Evolutionary conservation across 2,113 vertebrate genomes (phyloP), one percentile per base, ranked within the genome.

Genomic region (Microcebus lehilahytsara): DNA sequence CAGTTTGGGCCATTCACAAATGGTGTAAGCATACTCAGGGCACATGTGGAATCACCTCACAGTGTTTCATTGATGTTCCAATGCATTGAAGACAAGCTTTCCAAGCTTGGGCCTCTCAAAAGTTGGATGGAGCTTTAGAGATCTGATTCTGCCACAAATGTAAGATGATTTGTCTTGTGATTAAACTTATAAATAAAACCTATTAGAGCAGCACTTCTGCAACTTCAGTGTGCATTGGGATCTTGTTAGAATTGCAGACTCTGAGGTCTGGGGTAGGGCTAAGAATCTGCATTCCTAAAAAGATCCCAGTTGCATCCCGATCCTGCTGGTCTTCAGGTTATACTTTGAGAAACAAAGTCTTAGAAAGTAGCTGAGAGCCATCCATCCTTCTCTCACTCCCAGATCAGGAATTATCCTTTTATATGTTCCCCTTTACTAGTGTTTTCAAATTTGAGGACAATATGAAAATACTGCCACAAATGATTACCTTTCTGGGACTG

Each of bases 131-230:
- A 75, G 13, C 42, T 46, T 74, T 27, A 34, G 13, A 85, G 53
- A 46, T 72, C 34, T 89, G n/a, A 42, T 62, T 94, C 53, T 81
- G 49, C 34, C 69, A 66, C 64, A 64, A 16, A 60, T 75, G 27
- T 46, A 58, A 77, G n/a, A 30, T 20, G 32, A 79, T 30, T 62
- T 71, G 74, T 75, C 22, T 95, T 80, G n/a, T 74, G 71, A 37
- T 62, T 56, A 23, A 58, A 72, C 30, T 79, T 92, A 34, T 81
- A 95, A 67, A 72, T 66, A 77, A 88, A 85, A 66, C 30, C 20
- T 60, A 5, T 46, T 27, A 64, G 30, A 74, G 49, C n/a, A 23
- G 27, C 13, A 3, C 27, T 74, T 72, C 49, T 94, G 74, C 42
- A 77, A 80, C 64, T 74, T 92, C 53, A 20, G 0, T 2, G 3